These are phyloP conservation scores for Artibeus jamaicensis DNA, from an alignment of 2,797 vertebrate species.

Conservation along the genomic window DNA sequence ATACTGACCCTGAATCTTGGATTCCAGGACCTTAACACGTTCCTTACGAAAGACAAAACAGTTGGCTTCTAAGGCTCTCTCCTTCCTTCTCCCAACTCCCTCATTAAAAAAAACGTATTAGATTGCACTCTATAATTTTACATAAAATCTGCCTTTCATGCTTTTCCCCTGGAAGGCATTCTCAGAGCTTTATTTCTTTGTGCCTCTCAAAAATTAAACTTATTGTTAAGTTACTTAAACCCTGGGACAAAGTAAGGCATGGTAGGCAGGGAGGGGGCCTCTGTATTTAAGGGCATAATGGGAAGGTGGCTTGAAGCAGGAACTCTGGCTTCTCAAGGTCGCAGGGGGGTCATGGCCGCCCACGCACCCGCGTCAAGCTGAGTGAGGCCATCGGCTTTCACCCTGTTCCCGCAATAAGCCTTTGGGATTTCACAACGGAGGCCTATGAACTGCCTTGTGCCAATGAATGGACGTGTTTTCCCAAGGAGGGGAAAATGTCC, in stretches of 20 bases:
- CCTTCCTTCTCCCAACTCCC: not conserved
- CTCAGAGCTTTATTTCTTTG: constrained; percentile 18
- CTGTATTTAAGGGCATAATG: not conserved
- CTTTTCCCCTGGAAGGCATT: not conserved
- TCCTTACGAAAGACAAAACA: not conserved
- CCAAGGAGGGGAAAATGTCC: not conserved
- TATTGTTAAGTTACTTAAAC: constrained; percentile 25
- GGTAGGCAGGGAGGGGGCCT: not conserved
- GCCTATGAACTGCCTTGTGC: constrained; percentile 2
- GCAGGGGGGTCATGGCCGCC: not conserved
- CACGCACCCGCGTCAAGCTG: not conserved
- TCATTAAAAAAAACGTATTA: not conserved
- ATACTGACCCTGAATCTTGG: not conserved
- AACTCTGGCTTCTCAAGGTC: not conserved
- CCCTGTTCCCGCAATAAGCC: not conserved
- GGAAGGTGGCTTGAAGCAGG: not conserved
- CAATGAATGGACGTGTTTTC: not conserved
- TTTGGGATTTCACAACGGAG: not conserved
- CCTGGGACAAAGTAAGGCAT: not conserved
- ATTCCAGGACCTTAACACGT: not conserved
- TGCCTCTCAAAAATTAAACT: constrained; percentile 29
- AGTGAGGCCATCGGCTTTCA: not conserved
- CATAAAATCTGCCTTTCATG: not conserved
- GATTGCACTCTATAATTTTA: not conserved
- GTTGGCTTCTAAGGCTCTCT: not conserved